A percentile compares a stretch with the other conserved stretches of the same genome.
phyloP scores from a whole-genome alignment of 2,797 vertebrate genomes.

The Peromyscus melanophrys region DNA sequence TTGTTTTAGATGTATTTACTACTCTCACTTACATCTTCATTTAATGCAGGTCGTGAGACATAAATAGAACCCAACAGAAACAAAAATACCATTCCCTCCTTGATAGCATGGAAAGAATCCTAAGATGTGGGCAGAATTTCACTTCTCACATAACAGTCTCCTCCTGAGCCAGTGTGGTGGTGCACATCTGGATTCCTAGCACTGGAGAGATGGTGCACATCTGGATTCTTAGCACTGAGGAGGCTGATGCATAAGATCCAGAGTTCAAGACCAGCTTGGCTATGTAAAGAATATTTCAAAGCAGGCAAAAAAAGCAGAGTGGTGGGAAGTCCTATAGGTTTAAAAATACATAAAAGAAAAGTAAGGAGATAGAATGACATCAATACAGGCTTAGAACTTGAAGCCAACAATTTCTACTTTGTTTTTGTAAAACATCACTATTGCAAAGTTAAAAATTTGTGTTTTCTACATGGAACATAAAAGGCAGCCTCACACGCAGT shows the following conservation, averaged over 20 bases:
- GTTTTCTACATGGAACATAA: not conserved
- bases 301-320: not conserved
- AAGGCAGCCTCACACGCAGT: not conserved
- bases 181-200: not conserved
- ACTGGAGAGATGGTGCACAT: not conserved
- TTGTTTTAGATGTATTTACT: not conserved
- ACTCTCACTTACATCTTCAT: not conserved
- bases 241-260: not conserved
- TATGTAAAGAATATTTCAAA: not conserved
- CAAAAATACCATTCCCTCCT: not conserved
- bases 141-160: not conserved
- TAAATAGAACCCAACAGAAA: not conserved
- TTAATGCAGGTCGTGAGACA: not conserved
- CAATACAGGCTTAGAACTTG: not conserved
- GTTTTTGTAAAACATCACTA: not conserved
- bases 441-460: not conserved
- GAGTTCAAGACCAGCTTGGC: not conserved
- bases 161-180: not conserved
- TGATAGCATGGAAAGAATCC: not conserved
- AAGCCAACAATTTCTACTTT: not conserved
- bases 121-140: not conserved
- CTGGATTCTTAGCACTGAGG: not conserved
- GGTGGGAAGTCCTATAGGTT: not conserved
- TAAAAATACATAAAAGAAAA: slow-evolving; percentile 33
- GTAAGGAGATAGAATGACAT: not conserved